Evolutionary conservation across 2,888 invertebrate species (phyloP), one percentile per base, ranked within the genome.

Genomic region (Agrochola lychnidis): DNA sequence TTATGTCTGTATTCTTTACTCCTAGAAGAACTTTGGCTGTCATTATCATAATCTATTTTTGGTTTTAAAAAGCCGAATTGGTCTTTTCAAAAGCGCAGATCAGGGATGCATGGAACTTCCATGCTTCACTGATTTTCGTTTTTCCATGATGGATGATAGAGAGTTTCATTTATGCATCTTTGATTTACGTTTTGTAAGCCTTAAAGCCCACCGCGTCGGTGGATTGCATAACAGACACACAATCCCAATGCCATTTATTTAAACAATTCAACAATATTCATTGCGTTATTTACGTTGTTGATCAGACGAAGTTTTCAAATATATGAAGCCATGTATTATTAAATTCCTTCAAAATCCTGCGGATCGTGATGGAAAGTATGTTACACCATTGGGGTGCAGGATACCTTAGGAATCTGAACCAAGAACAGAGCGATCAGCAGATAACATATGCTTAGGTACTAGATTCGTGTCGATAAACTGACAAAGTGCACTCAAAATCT

Each of bases 401-500:
- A 53, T 57, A 57, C 57, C 14, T 57, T 57, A 25, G 19, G 19
- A 16, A 25, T 16, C 30, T n/a, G 53, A n/a, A n/a, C n/a, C n/a
- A 56, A 12, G n/a, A 9, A 51, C 9, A 16, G 12, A 56, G 14
- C 57, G 14, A 25, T 25, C 5, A 56, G n/a, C 4, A 30, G 48
- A 19, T 2, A 57, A 14, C 19, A 36, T n/a, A 68, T n/a, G n/a
- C n/a, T n/a, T 12, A 57, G 16, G 7, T 71, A n/a, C n/a, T 25
- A 14, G 1, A 63, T 48, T 64, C 25, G 19, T 19, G 16, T 48
- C n/a, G 7, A 25, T 59, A 51, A 42, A 66, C n/a, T 7, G 10
- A 40, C 16, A 19, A 59, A 53, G 4, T 80, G 45, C 53, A 80
- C 36, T 40, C 42, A 64, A 30, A n/a, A 14, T 36, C 51, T 45